Conservation (phyloP, 2,113 vertebrate species). For the Microtus montanus region DNA sequence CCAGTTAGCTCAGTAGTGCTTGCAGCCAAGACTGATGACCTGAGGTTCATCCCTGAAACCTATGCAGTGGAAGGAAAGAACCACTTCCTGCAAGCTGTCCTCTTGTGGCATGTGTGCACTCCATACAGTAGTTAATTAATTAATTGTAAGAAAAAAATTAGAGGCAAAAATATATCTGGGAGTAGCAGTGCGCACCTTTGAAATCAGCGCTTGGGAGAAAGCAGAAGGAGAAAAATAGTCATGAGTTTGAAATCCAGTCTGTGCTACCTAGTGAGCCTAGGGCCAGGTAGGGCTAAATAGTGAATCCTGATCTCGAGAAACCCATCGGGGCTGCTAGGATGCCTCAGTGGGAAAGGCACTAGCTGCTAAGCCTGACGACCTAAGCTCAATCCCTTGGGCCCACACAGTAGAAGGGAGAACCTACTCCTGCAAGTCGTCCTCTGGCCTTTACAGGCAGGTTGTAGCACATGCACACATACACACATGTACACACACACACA, state of each 20-base stretch:
- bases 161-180: not conserved
- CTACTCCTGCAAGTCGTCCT: not conserved
- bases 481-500: not conserved
- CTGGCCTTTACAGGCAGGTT: not conserved
- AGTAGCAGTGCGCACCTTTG: not conserved
- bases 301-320: not conserved
- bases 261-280: not conserved
- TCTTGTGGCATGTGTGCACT: not conserved
- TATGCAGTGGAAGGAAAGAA: not conserved
- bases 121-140: not conserved
- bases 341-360: not conserved
- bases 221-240: not conserved
- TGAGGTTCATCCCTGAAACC: not conserved
- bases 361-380: not conserved
- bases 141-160: not conserved
- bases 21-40: not conserved
- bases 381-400: not conserved
- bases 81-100: not conserved
- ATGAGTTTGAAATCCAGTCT: not conserved
- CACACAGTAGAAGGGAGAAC: not conserved
- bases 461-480: not conserved
- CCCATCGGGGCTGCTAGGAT: not conserved
- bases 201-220: not conserved
- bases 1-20: not conserved
- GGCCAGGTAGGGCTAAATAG: not conserved